phyloP scores from a whole-genome alignment of 2,113 vertebrate species.

The Desmodus rotundus region DNA sequence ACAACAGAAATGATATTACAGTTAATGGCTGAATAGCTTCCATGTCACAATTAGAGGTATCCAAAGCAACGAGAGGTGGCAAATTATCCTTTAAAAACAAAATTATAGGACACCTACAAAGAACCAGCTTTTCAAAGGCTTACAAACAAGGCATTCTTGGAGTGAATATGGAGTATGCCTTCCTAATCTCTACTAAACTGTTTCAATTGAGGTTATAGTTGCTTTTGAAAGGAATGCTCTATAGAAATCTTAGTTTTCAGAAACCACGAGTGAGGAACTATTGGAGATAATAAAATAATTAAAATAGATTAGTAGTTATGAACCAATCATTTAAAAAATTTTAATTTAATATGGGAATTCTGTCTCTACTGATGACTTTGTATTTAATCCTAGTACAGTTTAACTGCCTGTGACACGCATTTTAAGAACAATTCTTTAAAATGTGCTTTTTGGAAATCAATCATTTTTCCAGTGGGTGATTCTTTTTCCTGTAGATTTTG shows the following conservation, averaged over 20 bases:
- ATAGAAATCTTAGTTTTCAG: conserved; percentile 41
- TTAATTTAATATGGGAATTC: neutral
- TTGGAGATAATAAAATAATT: conserved; percentile 58
- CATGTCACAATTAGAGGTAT: conserved; percentile 60
- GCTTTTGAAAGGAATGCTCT: conserved; percentile 37
- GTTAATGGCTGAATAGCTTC: conserved; percentile 62
- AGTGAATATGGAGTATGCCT: neutral
- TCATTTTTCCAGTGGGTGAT: conserved; percentile 1
- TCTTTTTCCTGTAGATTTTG: conserved; percentile 40
- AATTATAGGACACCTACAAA: conserved; percentile 60
- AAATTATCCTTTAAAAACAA: conserved; percentile 68
- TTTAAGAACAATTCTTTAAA: conserved; percentile 17
- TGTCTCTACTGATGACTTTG: conserved; percentile 29
- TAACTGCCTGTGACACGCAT: conserved; percentile 32
- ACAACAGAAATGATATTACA: conserved; percentile 56
- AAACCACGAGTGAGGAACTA: conserved; percentile 9
- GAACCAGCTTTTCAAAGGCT: conserved; percentile 15
- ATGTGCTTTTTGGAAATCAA: conserved; percentile 16
- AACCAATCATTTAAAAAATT: neutral
- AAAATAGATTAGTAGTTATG: conserved; percentile 59
- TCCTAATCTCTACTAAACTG: conserved; percentile 25
- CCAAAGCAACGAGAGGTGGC: conserved; percentile 54
- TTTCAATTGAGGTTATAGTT: conserved; percentile 38
- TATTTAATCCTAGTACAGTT: conserved; percentile 10
- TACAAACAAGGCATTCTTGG: conserved; percentile 28